Conservation (phyloP, 2,113 vertebrate species). For the Amazona vittata region DNA sequence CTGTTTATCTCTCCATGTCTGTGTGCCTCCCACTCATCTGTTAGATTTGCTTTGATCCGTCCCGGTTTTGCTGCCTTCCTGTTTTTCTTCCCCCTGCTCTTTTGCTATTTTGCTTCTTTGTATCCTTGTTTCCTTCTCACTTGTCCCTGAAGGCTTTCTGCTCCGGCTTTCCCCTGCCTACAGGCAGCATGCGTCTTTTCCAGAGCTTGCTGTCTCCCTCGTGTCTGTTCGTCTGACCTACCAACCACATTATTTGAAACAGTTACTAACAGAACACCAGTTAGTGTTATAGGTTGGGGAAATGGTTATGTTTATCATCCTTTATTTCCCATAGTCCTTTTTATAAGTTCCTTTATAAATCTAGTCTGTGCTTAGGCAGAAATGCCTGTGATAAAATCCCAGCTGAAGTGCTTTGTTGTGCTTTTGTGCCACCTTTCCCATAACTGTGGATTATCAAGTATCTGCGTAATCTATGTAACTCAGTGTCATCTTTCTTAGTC, state of each 20-base stretch:
- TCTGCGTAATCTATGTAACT: not conserved
- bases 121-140: constrained; percentile 19
- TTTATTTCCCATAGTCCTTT: not conserved
- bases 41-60: constrained; percentile 57
- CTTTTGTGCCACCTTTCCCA: not conserved
- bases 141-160: constrained; percentile 33
- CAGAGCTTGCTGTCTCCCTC: not conserved
- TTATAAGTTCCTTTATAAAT: not conserved
- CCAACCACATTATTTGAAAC: not conserved
- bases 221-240: not conserved
- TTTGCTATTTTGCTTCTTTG: constrained; percentile 35
- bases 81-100: constrained; percentile 33
- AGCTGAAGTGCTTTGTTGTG: not conserved
- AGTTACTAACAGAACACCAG: not conserved
- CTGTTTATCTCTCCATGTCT: constrained; percentile 51
- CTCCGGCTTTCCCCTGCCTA: not conserved
- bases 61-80: constrained; percentile 6
- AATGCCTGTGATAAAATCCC: not conserved
- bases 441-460: not conserved
- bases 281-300: not conserved
- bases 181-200: not conserved
- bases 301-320: not conserved
- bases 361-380: not conserved
- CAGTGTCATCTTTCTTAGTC: not conserved
- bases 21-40: constrained; percentile 42